These are phyloP conservation scores for Ecdyonurus torrentis DNA, from an alignment of 2,888 invertebrate species.

Conservation along the genomic window DNA sequence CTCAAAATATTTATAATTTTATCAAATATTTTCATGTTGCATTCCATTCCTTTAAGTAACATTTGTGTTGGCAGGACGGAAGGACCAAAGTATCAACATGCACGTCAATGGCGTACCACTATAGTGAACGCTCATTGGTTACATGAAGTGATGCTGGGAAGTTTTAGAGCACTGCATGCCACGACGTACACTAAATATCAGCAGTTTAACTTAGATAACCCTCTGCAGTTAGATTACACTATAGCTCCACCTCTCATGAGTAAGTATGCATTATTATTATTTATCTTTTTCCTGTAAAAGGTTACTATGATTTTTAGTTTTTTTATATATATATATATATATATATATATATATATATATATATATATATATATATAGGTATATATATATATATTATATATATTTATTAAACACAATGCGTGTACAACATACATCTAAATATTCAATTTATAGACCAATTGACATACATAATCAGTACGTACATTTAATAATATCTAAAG, in stretches of 20 bases:
- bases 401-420: no score
- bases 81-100: constrained; percentile 74
- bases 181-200: constrained; percentile 55
- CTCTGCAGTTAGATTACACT: constrained; percentile 72
- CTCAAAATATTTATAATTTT: no score
- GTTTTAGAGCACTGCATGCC: constrained; percentile 55
- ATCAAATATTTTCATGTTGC: no score
- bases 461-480: no score
- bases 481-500: no score
- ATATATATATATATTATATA: no score
- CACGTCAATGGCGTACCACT: constrained; percentile 81
- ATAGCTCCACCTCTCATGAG: constrained; percentile 80
- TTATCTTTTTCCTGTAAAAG: neutral
- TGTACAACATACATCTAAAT: no score
- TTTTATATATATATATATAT: no score
- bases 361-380: no score
- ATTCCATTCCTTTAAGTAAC: no score
- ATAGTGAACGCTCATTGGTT: constrained; percentile 90
- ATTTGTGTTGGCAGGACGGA: constrained; percentile 49
- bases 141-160: constrained; percentile 79
- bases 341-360: no score
- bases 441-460: no score
- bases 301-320: neutral
- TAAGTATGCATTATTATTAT: constrained; percentile 32
- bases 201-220: constrained; percentile 61